phyloP scores from a whole-genome alignment of 2,797 vertebrate genomes.

The Betta splendens region DNA sequence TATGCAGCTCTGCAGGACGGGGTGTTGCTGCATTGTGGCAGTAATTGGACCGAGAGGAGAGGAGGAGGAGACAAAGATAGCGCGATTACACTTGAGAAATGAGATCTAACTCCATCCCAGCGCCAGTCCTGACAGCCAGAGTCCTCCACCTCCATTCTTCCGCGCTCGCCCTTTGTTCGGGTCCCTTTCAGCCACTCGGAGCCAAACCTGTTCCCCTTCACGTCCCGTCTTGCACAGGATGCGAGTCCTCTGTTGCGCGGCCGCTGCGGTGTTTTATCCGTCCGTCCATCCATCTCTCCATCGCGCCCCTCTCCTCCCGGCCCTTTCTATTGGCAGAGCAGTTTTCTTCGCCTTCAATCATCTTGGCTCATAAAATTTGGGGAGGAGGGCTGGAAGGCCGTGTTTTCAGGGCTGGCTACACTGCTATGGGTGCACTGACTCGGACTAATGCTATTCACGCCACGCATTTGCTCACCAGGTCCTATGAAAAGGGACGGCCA shows the following conservation, averaged over 20 bases:
- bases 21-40: conserved; percentile 55
- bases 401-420: conserved; percentile 79
- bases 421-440: conserved; percentile 80
- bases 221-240: conserved; percentile 56
- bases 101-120: conserved; percentile 76
- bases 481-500: conserved; percentile 68
- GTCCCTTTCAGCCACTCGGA: conserved; percentile 62
- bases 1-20: conserved; percentile 67
- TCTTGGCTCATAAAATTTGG: conserved; percentile 74
- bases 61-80: conserved; percentile 72
- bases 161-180: conserved; percentile 57
- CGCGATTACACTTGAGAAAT: conserved; percentile 79
- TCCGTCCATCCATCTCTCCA: conserved; percentile 66
- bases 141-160: conserved; percentile 76
- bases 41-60: conserved; percentile 73
- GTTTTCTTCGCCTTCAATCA: conserved; percentile 74
- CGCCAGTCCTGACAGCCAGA: conserved; percentile 76
- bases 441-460: conserved; percentile 79
- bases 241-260: conserved; percentile 70
- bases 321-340: conserved; percentile 47
- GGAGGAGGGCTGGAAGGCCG: conserved; percentile 70
- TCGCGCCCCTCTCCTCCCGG: conserved; percentile 43
- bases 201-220: conserved; percentile 79
- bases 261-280: conserved; percentile 75
- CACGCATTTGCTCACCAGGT: conserved; percentile 74